A percentile compares a stretch with the other conserved stretches of the same genome.
phyloP scores from a whole-genome alignment of 2,888 invertebrate species.

The Caenorhabditis imperialis region DNA sequence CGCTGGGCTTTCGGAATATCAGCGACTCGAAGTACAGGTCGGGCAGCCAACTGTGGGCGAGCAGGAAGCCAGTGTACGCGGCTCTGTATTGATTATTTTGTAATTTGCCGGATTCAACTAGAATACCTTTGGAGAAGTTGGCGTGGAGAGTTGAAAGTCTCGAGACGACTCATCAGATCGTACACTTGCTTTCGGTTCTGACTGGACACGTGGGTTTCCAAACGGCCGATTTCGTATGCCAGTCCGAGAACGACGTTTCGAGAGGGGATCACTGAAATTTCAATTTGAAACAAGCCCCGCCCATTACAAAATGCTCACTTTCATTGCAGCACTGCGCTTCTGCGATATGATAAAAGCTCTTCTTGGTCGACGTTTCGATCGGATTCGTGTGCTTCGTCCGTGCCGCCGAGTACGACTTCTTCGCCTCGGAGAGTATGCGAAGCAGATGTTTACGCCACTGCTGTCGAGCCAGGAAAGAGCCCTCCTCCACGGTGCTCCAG shows the following conservation, averaged over 20 bases:
- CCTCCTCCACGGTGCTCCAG: constrained; percentile 34
- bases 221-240: constrained; percentile 21
- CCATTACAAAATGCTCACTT: constrained; percentile 19
- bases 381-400: constrained; percentile 5
- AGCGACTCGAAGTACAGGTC: constrained; percentile 54
- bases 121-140: constrained; percentile 5
- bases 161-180: constrained; percentile 43
- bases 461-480: constrained; percentile 24
- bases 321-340: constrained; percentile 36
- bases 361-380: constrained; percentile 22
- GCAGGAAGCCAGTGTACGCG: constrained; percentile 85
- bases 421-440: constrained; percentile 11
- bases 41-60: constrained; percentile 84
- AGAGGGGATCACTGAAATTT: constrained; percentile 31
- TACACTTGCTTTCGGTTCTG: constrained; percentile 25
- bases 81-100: constrained; percentile 44
- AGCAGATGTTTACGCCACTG: constrained; percentile 34
- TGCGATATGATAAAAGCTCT: constrained; percentile 35
- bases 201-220: constrained; percentile 15
- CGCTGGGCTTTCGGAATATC: constrained; percentile 41
- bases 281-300: too few relatives aligned
- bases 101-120: constrained; percentile 22
- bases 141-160: constrained; percentile 23
- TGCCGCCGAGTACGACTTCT: constrained; percentile 12
- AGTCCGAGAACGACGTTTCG: constrained; percentile 25